Evolutionary conservation across 2,888 invertebrate genomes (phyloP).

Genomic region (Lasioglossum figueresi): DNA sequence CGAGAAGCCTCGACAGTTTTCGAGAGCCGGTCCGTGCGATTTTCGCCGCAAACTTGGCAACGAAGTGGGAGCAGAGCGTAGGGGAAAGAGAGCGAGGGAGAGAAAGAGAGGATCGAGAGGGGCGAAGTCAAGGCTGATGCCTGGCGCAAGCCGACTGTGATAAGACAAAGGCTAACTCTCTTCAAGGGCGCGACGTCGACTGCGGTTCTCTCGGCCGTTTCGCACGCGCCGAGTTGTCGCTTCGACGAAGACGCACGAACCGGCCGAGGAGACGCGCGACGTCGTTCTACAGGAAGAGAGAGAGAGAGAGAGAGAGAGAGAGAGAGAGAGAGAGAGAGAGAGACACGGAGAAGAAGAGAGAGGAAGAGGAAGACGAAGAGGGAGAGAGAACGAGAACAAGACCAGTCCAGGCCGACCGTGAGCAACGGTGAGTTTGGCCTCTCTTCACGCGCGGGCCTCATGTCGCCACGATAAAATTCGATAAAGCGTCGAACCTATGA

Average conservation of each 20-base stretch:
- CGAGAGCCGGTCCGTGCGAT: neutral
- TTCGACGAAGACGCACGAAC: constrained; percentile 35
- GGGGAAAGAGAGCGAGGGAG: neutral
- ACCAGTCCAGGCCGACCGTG: constrained; percentile 50
- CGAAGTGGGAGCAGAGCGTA: neutral
- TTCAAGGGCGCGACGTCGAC: constrained; percentile 77
- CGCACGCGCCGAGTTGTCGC: constrained; percentile 65
- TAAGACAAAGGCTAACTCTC: constrained; percentile 82
- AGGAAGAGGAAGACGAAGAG: neutral
- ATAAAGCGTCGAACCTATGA: constrained; percentile 33
- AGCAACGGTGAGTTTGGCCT: constrained; percentile 4
- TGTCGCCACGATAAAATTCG: constrained; percentile 45
- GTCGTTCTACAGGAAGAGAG: neutral
- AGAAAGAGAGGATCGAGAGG: constrained; percentile 6
- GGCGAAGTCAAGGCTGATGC: constrained; percentile 81
- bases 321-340: neutral
- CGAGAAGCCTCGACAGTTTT: neutral
- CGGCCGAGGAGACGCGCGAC: constrained; percentile 10
- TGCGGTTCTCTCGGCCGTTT: constrained; percentile 49
- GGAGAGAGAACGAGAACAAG: neutral
- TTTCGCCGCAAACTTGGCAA: neutral
- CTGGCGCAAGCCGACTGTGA: constrained; percentile 75
- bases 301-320: neutral
- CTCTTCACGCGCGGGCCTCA: constrained; percentile 44
- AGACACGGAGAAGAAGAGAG: neutral